Conservation (phyloP, 2,113 vertebrate genomes). For the Odocoileus virginianus region DNA sequence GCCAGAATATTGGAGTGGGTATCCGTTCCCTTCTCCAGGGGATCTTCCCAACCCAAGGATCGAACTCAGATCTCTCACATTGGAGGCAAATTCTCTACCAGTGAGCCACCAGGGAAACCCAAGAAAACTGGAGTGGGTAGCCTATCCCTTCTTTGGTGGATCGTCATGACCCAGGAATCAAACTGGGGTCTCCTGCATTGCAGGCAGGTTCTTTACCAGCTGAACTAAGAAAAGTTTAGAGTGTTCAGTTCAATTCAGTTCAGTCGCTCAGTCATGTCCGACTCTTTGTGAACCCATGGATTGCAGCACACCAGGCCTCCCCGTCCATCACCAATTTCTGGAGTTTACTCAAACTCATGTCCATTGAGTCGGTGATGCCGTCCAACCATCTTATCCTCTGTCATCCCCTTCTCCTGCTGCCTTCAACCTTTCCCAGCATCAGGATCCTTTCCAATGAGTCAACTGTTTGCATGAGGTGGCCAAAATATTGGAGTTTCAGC, state of each 20-base stretch:
- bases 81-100: background rate
- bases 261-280: background rate
- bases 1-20: background rate
- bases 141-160: background rate
- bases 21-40: background rate
- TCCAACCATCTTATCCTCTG: background rate
- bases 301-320: background rate
- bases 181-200: background rate
- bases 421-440: background rate
- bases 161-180: background rate
- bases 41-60: background rate
- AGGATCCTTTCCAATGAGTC: background rate
- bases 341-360: background rate
- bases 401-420: fast-evolving
- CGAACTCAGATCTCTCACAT: background rate
- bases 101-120: background rate
- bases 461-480: background rate
- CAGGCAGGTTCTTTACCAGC: background rate
- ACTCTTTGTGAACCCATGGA: background rate
- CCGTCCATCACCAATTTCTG: fast-evolving
- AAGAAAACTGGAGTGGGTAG: background rate
- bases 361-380: background rate
- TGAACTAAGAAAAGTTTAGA: background rate
- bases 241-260: background rate
- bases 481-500: background rate